Conservation (phyloP, 2,113 vertebrate species). For the Esox niger region DNA sequence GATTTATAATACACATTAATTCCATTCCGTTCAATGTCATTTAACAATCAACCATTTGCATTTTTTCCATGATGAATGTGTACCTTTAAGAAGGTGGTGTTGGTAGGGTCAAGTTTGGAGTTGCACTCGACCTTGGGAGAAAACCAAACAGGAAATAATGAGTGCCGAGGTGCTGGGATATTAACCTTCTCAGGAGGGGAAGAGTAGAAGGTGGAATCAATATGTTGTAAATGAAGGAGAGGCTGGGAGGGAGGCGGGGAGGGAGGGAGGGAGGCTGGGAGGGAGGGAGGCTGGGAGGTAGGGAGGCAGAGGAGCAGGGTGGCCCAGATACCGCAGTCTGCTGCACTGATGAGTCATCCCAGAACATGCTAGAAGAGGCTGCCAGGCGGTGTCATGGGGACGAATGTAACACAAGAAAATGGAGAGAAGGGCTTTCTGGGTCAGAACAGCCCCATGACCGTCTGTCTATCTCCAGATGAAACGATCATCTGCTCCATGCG, state of each 20-base stretch:
- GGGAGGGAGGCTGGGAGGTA: background rate
- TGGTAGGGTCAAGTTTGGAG: conserved; percentile 96
- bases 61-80: no score
- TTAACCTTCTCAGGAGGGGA: background rate
- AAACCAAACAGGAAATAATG: background rate
- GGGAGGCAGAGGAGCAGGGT: conserved; percentile 14
- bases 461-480: background rate
- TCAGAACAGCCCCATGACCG: background rate
- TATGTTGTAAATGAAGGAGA: background rate
- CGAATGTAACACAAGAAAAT: background rate
- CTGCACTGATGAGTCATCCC: conserved; percentile 71
- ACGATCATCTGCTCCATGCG: background rate
- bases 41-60: no score
- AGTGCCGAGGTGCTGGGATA: no score
- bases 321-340: conserved; percentile 61
- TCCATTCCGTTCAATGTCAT: no score
- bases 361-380: conserved; percentile 12
- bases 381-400: conserved; percentile 5
- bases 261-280: background rate
- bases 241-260: background rate
- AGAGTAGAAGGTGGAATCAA: background rate
- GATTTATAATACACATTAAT: background rate
- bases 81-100: conserved; percentile 97
- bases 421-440: background rate
- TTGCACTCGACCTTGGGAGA: conserved; percentile 86